A percentile compares a stretch with the other conserved stretches of the same genome.
Evolutionary conservation across 2,113 vertebrate species (phyloP).

Genomic region (Vombatus ursinus): DNA sequence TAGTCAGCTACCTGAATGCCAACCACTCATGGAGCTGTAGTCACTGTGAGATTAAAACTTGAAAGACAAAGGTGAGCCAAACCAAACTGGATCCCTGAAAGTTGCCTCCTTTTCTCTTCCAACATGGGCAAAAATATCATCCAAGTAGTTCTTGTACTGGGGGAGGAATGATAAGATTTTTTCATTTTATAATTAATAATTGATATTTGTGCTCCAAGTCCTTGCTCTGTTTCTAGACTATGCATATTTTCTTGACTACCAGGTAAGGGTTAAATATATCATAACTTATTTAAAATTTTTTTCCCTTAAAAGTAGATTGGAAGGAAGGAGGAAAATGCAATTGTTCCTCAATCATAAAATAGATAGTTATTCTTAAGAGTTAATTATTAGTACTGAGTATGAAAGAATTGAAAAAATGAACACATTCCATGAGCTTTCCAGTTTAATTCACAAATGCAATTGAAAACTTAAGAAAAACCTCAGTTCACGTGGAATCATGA

Average conservation of each 20-base stretch:
- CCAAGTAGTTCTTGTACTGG: background rate
- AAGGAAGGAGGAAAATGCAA: background rate
- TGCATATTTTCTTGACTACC: background rate
- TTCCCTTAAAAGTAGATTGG: conserved; percentile 19
- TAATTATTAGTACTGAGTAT: conserved; percentile 47
- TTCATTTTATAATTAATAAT: background rate
- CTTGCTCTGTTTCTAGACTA: background rate
- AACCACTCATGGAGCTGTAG: background rate
- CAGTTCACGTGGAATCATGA: conserved; percentile 34
- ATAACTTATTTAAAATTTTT: background rate
- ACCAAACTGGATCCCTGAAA: background rate
- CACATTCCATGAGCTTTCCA: conserved; percentile 37
- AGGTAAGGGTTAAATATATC: conserved; percentile 29
- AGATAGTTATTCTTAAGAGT: conserved; percentile 37
- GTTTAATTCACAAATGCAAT: conserved; percentile 49
- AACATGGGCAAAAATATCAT: conserved; percentile 31
- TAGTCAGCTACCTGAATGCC: background rate
- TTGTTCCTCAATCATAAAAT: conserved; percentile 21
- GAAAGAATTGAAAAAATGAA: conserved; percentile 44
- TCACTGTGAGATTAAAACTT: background rate
- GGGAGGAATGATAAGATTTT: background rate
- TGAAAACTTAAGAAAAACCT: conserved; percentile 53
- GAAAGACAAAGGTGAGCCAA: background rate
- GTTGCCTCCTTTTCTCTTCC: conserved; percentile 6
- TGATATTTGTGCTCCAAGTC: background rate